Evolutionary conservation across 2,113 vertebrate species (phyloP), one percentile per base, ranked within the genome.

Genomic region (Osmerus mordax): DNA sequence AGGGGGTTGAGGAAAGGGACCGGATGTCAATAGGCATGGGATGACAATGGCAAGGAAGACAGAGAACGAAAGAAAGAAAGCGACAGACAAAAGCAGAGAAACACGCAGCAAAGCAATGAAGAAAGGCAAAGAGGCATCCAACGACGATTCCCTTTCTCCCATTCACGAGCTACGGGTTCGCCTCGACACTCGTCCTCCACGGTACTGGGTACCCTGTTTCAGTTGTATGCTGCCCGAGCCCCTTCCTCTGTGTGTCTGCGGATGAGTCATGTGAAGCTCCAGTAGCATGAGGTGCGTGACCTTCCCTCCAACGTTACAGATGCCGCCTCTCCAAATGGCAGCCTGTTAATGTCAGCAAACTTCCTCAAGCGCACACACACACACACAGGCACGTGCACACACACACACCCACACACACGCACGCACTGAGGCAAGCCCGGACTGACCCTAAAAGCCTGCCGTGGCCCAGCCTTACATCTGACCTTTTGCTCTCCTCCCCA

Each of bases 201-300:
- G 7, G 32, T 7, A 6, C 32, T 36, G 32, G 32, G 7, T 7
- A 36, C 7, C 1, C 52, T 21, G 69, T 56, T 56, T 52, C 55
- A 83, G 78, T 81, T 73, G 78, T 81, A 83, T 84, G 84, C 78
- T 58, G 74, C 67, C 63, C 73, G 67, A 47, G 75, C 67, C 18
- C 76, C 67, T 19, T 41, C 52, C 58, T 69, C 63, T 79, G 74
- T 73, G 65, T 78, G 82, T 82, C 72, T 75, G 78, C 71, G 70
- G 81, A 73, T 89, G 77, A 86, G 78, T 88, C 85, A 88, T 69
- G 69, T 84, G 78, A 84, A 82, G 78, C 82, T 75, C 69, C 70
- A 72, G 80, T 67, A 71, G 73, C 64, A 59, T 60, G 21, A 68
- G 78, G 79, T 84, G 63, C 84, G 80, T 65, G 82, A 89, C 87